Evolutionary conservation across 2,888 invertebrate species (phyloP).

Genomic region (Agrypnus murinus): DNA sequence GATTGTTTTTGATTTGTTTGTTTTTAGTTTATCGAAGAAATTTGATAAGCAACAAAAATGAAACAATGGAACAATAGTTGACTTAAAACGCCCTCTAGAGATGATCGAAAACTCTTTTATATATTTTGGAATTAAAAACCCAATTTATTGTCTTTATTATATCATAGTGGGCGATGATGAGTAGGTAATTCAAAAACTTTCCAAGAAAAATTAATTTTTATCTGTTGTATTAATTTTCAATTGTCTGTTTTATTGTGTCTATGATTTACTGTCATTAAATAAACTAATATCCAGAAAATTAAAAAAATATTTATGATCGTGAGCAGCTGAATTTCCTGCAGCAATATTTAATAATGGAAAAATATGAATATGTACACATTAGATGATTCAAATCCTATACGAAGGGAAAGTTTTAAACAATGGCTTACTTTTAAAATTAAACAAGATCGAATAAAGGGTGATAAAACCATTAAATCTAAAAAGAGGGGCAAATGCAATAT

Average conservation of each 20-base stretch:
- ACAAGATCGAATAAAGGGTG: slow-evolving; percentile 56
- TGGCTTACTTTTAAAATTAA: slow-evolving; percentile 50
- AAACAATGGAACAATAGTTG: slow-evolving; percentile 31
- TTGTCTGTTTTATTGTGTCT: not conserved
- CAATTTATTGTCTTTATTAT: slow-evolving; percentile 6
- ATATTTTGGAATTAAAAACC: slow-evolving; percentile 13
- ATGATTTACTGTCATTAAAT: too few species aligned
- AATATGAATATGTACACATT: not conserved
- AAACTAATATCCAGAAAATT: not conserved
- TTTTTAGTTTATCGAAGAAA: slow-evolving; percentile 18
- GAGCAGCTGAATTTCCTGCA: too few species aligned
- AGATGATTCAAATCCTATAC: not conserved
- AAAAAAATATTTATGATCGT: not conserved
- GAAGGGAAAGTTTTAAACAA: slow-evolving; percentile 39
- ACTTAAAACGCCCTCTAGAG: slow-evolving; percentile 17
- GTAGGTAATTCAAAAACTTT: not conserved
- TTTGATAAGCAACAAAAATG: slow-evolving; percentile 17
- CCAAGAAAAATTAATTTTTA: not conserved
- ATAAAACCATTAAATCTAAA: slow-evolving; percentile 56
- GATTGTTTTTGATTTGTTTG: slow-evolving; percentile 26
- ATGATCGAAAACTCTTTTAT: slow-evolving; percentile 9
- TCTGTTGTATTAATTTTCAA: not conserved
- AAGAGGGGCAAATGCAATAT: slow-evolving; percentile 53
- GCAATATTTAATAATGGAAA: too few species aligned
- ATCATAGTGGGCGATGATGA: not conserved